phyloP scores from a whole-genome alignment of 2,888 invertebrate genomes.

The Malacosoma neustria region DNA sequence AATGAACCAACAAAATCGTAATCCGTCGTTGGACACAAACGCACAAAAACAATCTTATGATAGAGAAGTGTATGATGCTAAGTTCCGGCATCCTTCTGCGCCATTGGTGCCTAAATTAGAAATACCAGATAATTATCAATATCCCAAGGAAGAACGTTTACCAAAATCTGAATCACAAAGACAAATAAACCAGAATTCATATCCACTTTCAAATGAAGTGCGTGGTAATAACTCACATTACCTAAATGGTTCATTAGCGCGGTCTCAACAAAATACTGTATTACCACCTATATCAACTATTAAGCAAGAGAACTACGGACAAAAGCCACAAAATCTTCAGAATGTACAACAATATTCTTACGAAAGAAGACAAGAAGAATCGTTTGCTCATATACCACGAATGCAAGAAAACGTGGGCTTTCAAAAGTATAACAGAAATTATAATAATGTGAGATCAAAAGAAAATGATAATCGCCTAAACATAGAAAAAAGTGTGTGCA shows the following conservation, averaged over 20 bases:
- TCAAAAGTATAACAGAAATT: constrained; percentile 54
- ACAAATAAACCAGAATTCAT: constrained; percentile 30
- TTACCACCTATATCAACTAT: constrained; percentile 69
- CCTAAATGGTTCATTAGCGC: constrained; percentile 36
- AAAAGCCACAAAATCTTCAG: constrained; percentile 44
- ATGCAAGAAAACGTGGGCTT: constrained; percentile 54
- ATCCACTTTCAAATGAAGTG: constrained; percentile 35
- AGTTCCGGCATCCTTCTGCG: constrained; percentile 56
- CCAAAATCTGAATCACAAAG: constrained; percentile 42
- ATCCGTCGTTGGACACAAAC: constrained; percentile 43
- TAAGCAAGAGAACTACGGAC: constrained; percentile 64
- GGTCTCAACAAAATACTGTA: constrained; percentile 42
- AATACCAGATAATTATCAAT: constrained; percentile 57
- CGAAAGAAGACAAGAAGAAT: constrained; percentile 39
- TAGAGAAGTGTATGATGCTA: constrained; percentile 54
- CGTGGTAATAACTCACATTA: constrained; percentile 36
- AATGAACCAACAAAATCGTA: constrained; percentile 63
- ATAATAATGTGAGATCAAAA: constrained; percentile 33
- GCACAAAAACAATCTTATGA: constrained; percentile 61
- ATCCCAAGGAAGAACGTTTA: constrained; percentile 50
- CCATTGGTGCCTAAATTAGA: constrained; percentile 66
- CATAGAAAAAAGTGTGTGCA: constrained; percentile 23
- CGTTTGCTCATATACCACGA: constrained; percentile 38
- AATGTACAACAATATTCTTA: constrained; percentile 48
- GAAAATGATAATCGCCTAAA: constrained; percentile 28